These are phyloP conservation scores for Meriones psammophilus DNA, from an alignment of 2,797 vertebrate species.

Conservation along the genomic window DNA sequence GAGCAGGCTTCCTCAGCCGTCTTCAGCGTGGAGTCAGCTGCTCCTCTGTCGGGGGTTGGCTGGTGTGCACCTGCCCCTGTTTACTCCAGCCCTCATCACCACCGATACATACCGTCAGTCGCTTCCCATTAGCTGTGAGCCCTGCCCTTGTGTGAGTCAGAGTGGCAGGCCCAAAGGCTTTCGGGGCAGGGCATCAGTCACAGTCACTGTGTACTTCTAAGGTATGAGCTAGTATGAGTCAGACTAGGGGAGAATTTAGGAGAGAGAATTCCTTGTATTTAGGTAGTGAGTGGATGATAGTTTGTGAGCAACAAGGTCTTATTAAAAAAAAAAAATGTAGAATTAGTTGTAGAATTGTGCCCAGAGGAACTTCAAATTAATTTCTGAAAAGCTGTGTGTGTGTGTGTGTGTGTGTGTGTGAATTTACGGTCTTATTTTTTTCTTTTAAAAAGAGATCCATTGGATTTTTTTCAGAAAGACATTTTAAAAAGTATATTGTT, in stretches of 20 bases:
- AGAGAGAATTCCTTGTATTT: conserved; percentile 40
- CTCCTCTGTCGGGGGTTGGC: background rate
- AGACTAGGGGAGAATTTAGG: background rate
- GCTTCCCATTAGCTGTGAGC: background rate
- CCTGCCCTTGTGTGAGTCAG: conserved; percentile 68
- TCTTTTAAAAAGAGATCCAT: background rate
- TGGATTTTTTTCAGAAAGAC: background rate
- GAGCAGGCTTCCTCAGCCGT: conserved; percentile 16
- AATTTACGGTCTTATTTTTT: background rate
- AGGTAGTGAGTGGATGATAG: background rate
- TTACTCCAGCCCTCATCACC: conserved; percentile 48
- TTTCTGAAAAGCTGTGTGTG: background rate
- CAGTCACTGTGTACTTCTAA: background rate
- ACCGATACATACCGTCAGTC: background rate
- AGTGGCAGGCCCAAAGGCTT: background rate
- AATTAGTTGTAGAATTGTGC: background rate
- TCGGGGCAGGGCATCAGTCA: background rate
- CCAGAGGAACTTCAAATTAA: background rate
- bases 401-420: background rate
- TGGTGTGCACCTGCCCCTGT: conserved; percentile 22
- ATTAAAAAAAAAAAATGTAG: background rate
- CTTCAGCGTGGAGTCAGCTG: background rate
- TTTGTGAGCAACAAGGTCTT: background rate
- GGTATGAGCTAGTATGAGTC: background rate
- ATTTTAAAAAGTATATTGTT: background rate